Evolutionary conservation across 2,888 invertebrate genomes (phyloP), one percentile per base, ranked within the genome.

Genomic region (Ellobium chinense): DNA sequence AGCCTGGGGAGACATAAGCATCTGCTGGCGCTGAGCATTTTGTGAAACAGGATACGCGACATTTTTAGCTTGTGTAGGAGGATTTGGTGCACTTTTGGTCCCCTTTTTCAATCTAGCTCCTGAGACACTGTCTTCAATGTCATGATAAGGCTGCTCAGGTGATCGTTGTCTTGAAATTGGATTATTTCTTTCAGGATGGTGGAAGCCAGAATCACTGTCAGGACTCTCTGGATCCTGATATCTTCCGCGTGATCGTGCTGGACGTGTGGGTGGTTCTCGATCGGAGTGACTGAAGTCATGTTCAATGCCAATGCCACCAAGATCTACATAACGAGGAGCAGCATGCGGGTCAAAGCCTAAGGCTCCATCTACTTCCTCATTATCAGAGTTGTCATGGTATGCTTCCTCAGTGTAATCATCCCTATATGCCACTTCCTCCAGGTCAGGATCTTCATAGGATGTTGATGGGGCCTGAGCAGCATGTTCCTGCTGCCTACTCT

Each of bases 301-400:
- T 27, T 75, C 70, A 60, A 18, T 18, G 4, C 27, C 27, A 54
- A 24, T 80, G 9, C 27, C 27, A 36, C 58, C 72, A n/a, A 31
- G 37, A 24, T 60, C 58, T 21, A 24, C 46, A 63, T 76, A 80
- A 46, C 72, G 36, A 31, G 68, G 24, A 54, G 62, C 21, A 58
- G 37, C 70, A 31, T 69, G 36, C 29, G 68, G 58, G 27, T 73
- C 65, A 72, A 37, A 31, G 12, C 75, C 72, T 37, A 72, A 77
- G 66, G 60, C 77, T 29, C 78, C 69, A 29, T 60, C 34, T 39
- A 21, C 5, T 1, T 73, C 39, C 0, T 21, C 36, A 34, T 37
- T 56, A 9, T 37, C 27, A 60, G 27, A 34, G 24, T 76, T 63
- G 18, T 60, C 62, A 34, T 34, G 54, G 12, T n/a, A 21, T 37